Base-by-base conservation (phyloP, 92 coral and sea anemone species). In the Umimayanthus kanabou region DNA sequence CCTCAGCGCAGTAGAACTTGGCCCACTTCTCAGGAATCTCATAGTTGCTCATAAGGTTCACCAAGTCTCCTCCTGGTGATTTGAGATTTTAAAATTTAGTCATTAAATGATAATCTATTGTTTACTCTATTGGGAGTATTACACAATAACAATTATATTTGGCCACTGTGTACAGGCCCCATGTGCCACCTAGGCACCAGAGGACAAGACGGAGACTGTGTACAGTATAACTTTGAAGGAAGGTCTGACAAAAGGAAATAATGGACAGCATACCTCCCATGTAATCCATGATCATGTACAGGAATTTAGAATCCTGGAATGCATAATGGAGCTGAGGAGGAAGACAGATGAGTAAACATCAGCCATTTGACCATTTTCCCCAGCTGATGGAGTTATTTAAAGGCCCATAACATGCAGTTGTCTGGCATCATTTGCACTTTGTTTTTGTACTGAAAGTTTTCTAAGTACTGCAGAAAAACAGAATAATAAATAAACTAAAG, bases 11-110 rank as follows among this genome's bases (percentile, higher is more conserved):
- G 85, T 97, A 97, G 92, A 97, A 97, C 90, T 93, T 95, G 55
- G 99, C 99, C 99, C 99, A 97, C 79, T 94, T 91, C 88, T 97
- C 99, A 42, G 99, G 99, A 71, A 97, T 96, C 85, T 97, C 99
- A 91, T 97, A 97, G 86, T 97, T 97, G 90, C 99, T 97, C 99
- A 97, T 97, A 40, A 97, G 94, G 83, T 97, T 97, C 29, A 97
- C 99, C 85, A 97, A 89, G 84, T 97, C 99, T 39, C 99, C 99
- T 72, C 99, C 99, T 96, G 67, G 4, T 5, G 37, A 23, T 33
- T 67, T 37, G 22, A 42, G 20, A 6, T 61, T 29, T 0, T 28
- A 2, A 39, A 39, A 80, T 30, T 5, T 49, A 6, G 39, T 80
- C 26, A 29, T 7, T 15, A 61, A 61, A 57, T 20, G 6, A 61